Base-by-base conservation (phyloP, 2,113 vertebrate genomes). In the Malaclemys terrapin region DNA sequence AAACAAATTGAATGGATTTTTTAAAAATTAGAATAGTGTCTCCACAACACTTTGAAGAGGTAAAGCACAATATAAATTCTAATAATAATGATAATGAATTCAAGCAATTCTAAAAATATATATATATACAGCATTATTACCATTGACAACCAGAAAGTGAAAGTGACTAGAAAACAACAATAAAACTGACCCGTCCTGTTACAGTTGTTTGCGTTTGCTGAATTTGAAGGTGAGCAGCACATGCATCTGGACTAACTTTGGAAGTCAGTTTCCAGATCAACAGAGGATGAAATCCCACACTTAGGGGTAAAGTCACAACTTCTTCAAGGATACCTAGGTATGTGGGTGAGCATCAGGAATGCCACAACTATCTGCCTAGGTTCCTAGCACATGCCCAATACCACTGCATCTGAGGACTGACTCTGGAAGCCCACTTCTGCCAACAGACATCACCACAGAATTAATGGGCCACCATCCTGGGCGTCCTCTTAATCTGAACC, bases 131-230 rank as follows among this genome's bases (percentile, higher is more conserved):
- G 29, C 14, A 59, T 1, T 17, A 10, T 79, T 59, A 53, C 24
- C 56, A 89, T 13, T 20, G 80, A 42, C 2, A 57, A 3, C 14
- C 62, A 69, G 35, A 69, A 69, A 69, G 62, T 2, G 1, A 62
- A 65, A 65, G 62, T 2, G 1, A 62, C 16, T 38, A 35, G 0
- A 31, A n/a, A 85, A 25, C 3, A 69, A n/a, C 35, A 27, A 65
- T 0, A 0, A 89, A 89, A 45, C 0, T 2, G 45, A 53, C 2
- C 25, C 0, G 1, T 12, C 52, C 10, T 31, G 29, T 62, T 62
- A 62, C 78, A 87, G 35, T 38, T 59, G 13, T 42, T 3, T 25
- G 17, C 29, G 59, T 47, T 59, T 50, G 27, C 47, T 3, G 5
- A 45, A 45, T 8, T 50, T 2, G 20, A 8, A 45, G 25, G 42